Evolutionary conservation across 2,888 invertebrate genomes (phyloP).

Genomic region (Molorchus minor): DNA sequence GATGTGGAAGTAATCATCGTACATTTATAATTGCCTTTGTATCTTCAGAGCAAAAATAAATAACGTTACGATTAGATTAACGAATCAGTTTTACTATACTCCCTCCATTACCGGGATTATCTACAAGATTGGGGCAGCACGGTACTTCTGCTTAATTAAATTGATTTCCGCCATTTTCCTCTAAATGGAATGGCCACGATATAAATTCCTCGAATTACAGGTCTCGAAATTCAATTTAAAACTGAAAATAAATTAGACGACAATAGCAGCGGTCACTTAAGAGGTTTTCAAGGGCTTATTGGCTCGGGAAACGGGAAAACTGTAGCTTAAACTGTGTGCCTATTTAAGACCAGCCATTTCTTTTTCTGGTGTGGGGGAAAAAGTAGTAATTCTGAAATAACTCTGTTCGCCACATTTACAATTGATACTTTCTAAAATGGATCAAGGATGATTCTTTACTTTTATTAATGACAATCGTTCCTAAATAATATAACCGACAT

Average conservation of each 20-base stretch:
- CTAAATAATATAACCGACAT: too few relatives aligned
- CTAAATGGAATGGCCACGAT: background rate
- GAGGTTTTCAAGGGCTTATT: conserved; percentile 49
- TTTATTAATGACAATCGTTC: too few relatives aligned
- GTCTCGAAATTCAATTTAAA: conserved; percentile 49
- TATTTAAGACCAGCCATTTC: conserved; percentile 23
- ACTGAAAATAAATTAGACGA: conserved; percentile 51
- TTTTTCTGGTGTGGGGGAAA: conserved; percentile 11
- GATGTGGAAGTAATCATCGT: too few relatives aligned
- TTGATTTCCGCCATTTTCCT: background rate
- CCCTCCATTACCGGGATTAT: background rate
- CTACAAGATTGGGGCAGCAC: background rate
- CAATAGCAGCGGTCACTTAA: conserved; percentile 51
- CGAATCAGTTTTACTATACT: too few relatives aligned
- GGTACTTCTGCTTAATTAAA: conserved; percentile 4
- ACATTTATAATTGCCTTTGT: too few relatives aligned
- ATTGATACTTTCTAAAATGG: too few relatives aligned
- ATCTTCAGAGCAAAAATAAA: too few relatives aligned
- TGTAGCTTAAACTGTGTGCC: conserved; percentile 18
- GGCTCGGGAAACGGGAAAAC: conserved; percentile 37
- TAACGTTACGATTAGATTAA: too few relatives aligned
- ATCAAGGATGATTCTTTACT: too few relatives aligned
- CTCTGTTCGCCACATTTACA: too few relatives aligned
- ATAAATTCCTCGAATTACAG: conserved; percentile 9
- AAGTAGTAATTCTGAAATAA: background rate